Evolutionary conservation across 2,113 vertebrate genomes (phyloP).

Genomic region (Gopherus flavomarginatus): DNA sequence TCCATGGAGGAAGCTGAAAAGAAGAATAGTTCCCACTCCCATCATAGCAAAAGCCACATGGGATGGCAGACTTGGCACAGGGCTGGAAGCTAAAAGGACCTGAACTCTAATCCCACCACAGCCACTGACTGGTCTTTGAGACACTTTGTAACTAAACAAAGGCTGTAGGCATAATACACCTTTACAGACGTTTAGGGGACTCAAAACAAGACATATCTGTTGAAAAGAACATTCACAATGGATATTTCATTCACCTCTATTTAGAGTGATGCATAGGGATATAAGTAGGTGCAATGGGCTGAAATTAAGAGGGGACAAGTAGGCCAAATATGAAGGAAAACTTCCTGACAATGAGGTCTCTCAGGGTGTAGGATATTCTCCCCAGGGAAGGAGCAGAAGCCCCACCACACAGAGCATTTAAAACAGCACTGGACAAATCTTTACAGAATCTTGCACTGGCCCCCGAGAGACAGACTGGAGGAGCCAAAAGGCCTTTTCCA

Average conservation of each 20-base stretch:
- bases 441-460: not conserved
- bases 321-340: not conserved
- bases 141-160: not conserved
- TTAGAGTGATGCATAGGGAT: not conserved
- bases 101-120: not conserved
- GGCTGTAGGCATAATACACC: not conserved
- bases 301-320: not conserved
- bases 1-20: not conserved
- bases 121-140: not conserved
- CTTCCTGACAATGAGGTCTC: not conserved
- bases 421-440: not conserved
- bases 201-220: not conserved
- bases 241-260: not conserved
- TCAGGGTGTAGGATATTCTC: too few species aligned
- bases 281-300: not conserved
- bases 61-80: not conserved
- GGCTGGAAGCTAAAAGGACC: not conserved
- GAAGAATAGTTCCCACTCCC: not conserved
- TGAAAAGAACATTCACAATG: not conserved
- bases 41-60: not conserved
- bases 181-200: not conserved
- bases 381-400: not conserved
- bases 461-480: not conserved
- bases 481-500: not conserved
- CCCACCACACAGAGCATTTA: not conserved